Base-by-base conservation (phyloP, 2,888 invertebrate genomes). In the Bursaphelenchus okinawaensis region DNA sequence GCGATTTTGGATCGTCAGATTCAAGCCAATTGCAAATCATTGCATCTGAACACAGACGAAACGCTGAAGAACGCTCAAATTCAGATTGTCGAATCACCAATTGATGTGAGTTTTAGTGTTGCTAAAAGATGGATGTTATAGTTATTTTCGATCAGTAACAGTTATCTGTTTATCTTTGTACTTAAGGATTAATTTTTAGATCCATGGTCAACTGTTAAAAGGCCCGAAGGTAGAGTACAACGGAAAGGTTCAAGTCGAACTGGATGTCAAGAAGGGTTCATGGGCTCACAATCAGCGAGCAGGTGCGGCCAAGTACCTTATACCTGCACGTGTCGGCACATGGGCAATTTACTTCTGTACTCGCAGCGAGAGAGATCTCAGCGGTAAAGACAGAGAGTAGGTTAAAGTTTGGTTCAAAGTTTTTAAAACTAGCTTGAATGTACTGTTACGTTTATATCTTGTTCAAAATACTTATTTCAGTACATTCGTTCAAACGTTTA, bases 171-270 rank as follows among this genome's bases (percentile, higher is more conserved):
- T n/a, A n/a, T n/a, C n/a, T n/a, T n/a, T n/a, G n/a, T n/a, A n/a
- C n/a, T n/a, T n/a, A n/a, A n/a, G n/a, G n/a, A n/a, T n/a, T n/a
- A n/a, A n/a, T 40, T 40, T 40, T 4, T n/a, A 40, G 56, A 16
- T 56, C n/a, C 20, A 40, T 19, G 68, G 55, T 1, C 66, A 68
- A 31, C 9, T 55, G 27, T 60, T 70, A 1, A 61, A 62, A 1
- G 40, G n/a, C 7, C 64, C 67, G 1, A 59, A 29, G 8, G 29
- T 67, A 12, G 24, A 9, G 12, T 62, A 61, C 26, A 50, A 62
- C 7, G 19, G 22, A 16, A 55, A 61, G 24, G 51, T 8, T 7
- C 26, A 22, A 3, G 60, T 60, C 6, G 19, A 51, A 8, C 28
- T 60, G 24, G 52, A 20, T 23, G 19, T 27, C 59, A 62, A 12